Evolutionary conservation across 2,797 vertebrate genomes (phyloP).

Genomic region (Sebastiscus tertius): DNA sequence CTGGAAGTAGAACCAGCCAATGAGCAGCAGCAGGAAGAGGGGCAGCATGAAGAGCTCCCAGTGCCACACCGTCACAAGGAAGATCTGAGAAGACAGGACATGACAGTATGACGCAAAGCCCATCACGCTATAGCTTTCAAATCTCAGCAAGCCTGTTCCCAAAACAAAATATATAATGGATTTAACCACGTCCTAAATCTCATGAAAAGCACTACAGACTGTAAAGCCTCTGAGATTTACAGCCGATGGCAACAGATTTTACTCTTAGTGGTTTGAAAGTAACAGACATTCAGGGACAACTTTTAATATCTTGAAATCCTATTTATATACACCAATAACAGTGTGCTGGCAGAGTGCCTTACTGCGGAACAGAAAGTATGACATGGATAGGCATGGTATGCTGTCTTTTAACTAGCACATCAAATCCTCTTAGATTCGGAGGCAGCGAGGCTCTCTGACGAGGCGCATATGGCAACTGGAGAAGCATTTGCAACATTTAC

Average conservation of each 20-base stretch:
- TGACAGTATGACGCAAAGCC: constrained; percentile 60
- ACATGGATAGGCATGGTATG: constrained; percentile 68
- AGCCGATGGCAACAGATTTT: constrained; percentile 65
- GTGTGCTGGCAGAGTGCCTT: constrained; percentile 68
- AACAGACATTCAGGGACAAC: constrained; percentile 66
- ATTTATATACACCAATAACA: constrained; percentile 75
- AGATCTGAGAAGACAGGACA: constrained; percentile 86
- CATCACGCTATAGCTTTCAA: constrained; percentile 55
- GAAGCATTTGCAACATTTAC: constrained; percentile 77
- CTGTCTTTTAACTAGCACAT: constrained; percentile 77
- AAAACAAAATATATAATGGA: constrained; percentile 67
- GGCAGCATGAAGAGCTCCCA: constrained; percentile 98
- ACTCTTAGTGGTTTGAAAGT: constrained; percentile 63
- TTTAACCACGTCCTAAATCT: constrained; percentile 66
- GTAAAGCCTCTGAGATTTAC: constrained; percentile 60
- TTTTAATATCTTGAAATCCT: constrained; percentile 80
- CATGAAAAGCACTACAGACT: constrained; percentile 51
- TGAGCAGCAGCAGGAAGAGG: constrained; percentile 90
- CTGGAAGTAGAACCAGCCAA: constrained; percentile 91
- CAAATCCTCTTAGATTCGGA: constrained; percentile 77
- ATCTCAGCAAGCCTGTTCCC: constrained; percentile 52
- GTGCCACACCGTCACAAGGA: constrained; percentile 92
- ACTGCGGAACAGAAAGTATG: constrained; percentile 67
- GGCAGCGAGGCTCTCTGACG: constrained; percentile 59
- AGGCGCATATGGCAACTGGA: constrained; percentile 74